A percentile compares a stretch with the other conserved stretches of the same genome.
These are phyloP conservation scores for Magallana angulata DNA, from an alignment of 1,140 invertebrate species.

Conservation along the genomic window DNA sequence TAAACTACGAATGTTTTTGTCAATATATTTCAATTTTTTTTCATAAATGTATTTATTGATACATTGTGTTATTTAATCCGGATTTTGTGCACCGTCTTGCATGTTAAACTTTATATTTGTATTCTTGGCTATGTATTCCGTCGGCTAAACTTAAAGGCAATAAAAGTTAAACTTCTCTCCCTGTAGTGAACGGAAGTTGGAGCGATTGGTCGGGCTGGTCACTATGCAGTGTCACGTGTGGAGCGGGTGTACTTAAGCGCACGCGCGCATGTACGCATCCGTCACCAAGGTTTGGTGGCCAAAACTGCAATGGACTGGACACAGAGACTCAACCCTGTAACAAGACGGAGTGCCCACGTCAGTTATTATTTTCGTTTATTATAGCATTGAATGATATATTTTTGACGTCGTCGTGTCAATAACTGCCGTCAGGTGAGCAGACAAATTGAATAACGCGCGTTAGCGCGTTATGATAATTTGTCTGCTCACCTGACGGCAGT, in stretches of 20 bases:
- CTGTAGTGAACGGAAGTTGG: conserved; percentile 63
- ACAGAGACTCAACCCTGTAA: neutral
- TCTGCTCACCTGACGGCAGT: too few relatives aligned
- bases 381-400: too few relatives aligned
- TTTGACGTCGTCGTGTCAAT: too few relatives aligned
- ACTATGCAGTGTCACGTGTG: conserved; percentile 64
- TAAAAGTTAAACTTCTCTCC: too few relatives aligned
- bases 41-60: neutral
- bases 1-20: neutral
- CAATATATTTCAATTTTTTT: neutral
- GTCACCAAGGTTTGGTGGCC: conserved; percentile 60
- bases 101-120: neutral
- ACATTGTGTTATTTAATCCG: neutral
- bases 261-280: conserved; percentile 63
- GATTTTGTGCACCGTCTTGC: neutral
- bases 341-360: neutral
- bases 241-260: conserved; percentile 55
- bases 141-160: neutral
- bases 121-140: neutral
- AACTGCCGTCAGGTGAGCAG: too few relatives aligned
- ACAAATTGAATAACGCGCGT: too few relatives aligned
- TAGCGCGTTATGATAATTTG: too few relatives aligned
- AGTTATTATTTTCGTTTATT: neutral
- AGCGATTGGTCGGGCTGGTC: conserved; percentile 64
- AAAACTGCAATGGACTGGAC: conserved; percentile 55